A percentile compares a stretch with the other conserved stretches of the same genome.
Evolutionary conservation across 2,888 invertebrate genomes (phyloP).

Genomic region (Tenthredo distinguenda): DNA sequence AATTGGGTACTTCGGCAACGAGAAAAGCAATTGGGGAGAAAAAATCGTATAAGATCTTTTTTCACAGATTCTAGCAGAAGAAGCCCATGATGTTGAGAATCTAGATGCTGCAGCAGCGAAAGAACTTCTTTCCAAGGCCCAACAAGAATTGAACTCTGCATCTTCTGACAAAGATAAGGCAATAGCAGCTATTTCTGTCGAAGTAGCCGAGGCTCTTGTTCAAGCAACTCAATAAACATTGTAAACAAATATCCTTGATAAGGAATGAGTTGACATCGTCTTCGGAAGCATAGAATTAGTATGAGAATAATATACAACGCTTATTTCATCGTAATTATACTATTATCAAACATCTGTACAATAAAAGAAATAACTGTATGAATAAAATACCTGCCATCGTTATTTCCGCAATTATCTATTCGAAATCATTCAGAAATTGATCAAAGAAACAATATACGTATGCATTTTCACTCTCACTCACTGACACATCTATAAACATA

Average conservation of each 20-base stretch:
- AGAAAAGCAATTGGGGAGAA: not conserved
- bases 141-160: constrained; percentile 90
- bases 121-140: constrained; percentile 91
- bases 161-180: constrained; percentile 90
- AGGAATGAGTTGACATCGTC: constrained; percentile 38
- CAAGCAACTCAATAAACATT: constrained; percentile 86
- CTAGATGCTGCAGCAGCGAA: constrained; percentile 90
- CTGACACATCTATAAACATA: not conserved
- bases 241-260: constrained; percentile 51
- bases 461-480: not conserved
- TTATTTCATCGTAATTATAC: constrained; percentile 18
- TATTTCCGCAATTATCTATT: not conserved
- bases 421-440: not conserved
- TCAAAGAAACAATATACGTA: not conserved
- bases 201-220: constrained; percentile 96
- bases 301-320: constrained; percentile 40
- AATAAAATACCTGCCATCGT: not conserved
- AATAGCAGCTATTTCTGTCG: constrained; percentile 95
- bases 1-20: not conserved
- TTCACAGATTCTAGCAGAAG: constrained; percentile 93
- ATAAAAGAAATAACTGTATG: constrained; percentile 41
- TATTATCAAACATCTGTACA: constrained; percentile 15
- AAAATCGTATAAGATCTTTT: constrained; percentile 68
- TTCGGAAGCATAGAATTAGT: constrained; percentile 45
- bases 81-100: constrained; percentile 92